A percentile compares a stretch with the other conserved stretches of the same genome.
phyloP scores from a whole-genome alignment of 1,140 invertebrate genomes.

The Dendroctonus ponderosae region DNA sequence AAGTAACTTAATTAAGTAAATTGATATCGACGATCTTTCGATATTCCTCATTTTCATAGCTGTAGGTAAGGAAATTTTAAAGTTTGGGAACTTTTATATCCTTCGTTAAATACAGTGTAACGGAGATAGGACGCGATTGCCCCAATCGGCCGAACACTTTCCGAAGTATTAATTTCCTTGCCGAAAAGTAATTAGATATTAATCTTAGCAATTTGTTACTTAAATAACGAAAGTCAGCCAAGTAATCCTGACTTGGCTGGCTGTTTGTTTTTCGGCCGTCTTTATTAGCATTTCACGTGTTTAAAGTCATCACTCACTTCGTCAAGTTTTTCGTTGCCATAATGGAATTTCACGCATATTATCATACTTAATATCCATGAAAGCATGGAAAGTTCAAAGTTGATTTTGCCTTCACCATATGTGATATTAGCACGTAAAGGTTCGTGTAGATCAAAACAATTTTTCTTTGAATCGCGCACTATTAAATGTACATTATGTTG shows the following conservation, averaged over 20 bases:
- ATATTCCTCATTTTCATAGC: slow-evolving; percentile 28
- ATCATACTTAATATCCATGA: slow-evolving; percentile 1
- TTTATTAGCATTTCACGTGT: slow-evolving; percentile 6
- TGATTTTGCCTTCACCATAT: too few relatives aligned
- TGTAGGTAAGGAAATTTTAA: slow-evolving; percentile 20
- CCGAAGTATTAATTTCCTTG: too few relatives aligned
- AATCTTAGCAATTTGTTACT: too few relatives aligned
- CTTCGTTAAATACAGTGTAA: slow-evolving; percentile 1
- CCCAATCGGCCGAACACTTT: too few relatives aligned
- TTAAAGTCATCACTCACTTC: background rate
- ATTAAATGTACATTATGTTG: too few relatives aligned
- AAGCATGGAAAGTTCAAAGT: background rate
- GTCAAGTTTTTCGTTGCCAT: background rate
- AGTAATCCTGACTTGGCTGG: too few relatives aligned
- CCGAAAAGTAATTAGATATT: too few relatives aligned
- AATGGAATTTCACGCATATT: slow-evolving; percentile 6
- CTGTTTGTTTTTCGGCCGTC: background rate
- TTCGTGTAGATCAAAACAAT: too few relatives aligned
- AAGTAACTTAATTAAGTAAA: slow-evolving; percentile 31
- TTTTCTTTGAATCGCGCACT: too few relatives aligned
- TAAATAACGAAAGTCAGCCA: too few relatives aligned
- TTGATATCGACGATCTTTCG: slow-evolving; percentile 28
- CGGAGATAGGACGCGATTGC: too few relatives aligned
- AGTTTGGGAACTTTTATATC: slow-evolving; percentile 9
- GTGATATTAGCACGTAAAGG: too few relatives aligned